Percentiles rank a stretch among this genome's conserved stretches.
Conservation (phyloP, 2,888 invertebrate species). For the Cataglyphis livida region DNA sequence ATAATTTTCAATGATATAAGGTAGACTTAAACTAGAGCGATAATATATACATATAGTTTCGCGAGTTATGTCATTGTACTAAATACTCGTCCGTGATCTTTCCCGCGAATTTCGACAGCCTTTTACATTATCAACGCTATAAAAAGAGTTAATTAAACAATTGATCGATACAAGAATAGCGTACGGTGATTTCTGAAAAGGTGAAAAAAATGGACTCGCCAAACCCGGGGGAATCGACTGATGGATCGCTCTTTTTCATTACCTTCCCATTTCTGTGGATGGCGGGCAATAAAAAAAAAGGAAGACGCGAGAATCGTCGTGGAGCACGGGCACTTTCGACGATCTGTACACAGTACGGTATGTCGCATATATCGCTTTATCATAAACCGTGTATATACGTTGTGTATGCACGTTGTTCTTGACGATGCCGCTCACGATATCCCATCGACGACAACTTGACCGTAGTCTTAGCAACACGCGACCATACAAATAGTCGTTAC, state of each 20-base stretch:
- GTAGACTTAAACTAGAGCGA: background rate
- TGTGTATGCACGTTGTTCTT: conserved; percentile 48
- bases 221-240: background rate
- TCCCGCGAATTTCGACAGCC: background rate
- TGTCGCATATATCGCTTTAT: conserved; percentile 47
- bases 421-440: conserved; percentile 51
- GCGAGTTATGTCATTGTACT: conserved; percentile 24
- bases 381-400: conserved; percentile 48
- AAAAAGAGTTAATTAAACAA: conserved; percentile 19
- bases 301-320: conserved; percentile 23
- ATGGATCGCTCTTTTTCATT: conserved; percentile 34
- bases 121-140: background rate
- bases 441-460: conserved; percentile 38
- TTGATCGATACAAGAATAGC: conserved; percentile 19
- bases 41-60: background rate
- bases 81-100: conserved; percentile 31
- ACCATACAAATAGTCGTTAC: conserved; percentile 64
- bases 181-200: conserved; percentile 8
- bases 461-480: conserved; percentile 73
- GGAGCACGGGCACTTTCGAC: conserved; percentile 40
- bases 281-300: conserved; percentile 29
- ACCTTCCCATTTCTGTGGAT: conserved; percentile 56
- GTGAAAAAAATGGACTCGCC: background rate
- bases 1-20: background rate
- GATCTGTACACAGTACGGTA: conserved; percentile 56